phyloP scores from a whole-genome alignment of 2,797 vertebrate genomes.

The Alcedo atthis region DNA sequence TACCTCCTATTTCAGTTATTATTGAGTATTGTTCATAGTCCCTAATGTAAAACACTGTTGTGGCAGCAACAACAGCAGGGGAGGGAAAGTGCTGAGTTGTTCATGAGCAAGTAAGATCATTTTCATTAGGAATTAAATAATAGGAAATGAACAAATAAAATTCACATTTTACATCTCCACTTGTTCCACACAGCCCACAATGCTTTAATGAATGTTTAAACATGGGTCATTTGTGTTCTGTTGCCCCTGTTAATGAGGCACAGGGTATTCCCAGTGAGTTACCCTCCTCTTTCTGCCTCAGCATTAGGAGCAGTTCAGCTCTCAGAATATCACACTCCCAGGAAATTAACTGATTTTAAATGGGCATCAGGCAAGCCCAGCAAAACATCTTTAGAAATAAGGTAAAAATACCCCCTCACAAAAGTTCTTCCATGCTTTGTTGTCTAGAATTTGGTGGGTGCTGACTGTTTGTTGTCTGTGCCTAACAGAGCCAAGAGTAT shows the following conservation, averaged over 20 bases:
- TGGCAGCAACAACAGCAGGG: not conserved
- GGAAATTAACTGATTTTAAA: not conserved
- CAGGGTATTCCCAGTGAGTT: not conserved
- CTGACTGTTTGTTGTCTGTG: not conserved
- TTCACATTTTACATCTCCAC: not conserved
- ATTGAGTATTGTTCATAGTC: not conserved
- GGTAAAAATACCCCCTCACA: not conserved
- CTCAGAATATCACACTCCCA: not conserved
- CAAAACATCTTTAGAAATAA: not conserved
- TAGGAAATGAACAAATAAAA: not conserved
- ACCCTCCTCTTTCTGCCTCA: not conserved
- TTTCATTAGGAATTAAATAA: slow-evolving; percentile 30
- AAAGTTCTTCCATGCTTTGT: not conserved
- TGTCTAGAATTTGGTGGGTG: not conserved
- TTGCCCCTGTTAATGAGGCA: not conserved
- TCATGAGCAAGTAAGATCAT: not conserved
- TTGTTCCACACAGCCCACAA: not conserved
- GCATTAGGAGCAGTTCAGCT: not conserved
- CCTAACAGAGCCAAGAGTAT: not conserved
- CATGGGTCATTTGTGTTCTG: not conserved
- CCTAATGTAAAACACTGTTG: not conserved
- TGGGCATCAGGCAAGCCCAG: not conserved
- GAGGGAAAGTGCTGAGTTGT: not conserved
- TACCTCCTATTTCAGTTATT: not conserved
- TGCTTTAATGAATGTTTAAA: not conserved